A percentile compares a stretch with the other conserved stretches of the same genome.
Evolutionary conservation across 2,113 vertebrate genomes (phyloP).

Genomic region (Stictonetta naevosa): DNA sequence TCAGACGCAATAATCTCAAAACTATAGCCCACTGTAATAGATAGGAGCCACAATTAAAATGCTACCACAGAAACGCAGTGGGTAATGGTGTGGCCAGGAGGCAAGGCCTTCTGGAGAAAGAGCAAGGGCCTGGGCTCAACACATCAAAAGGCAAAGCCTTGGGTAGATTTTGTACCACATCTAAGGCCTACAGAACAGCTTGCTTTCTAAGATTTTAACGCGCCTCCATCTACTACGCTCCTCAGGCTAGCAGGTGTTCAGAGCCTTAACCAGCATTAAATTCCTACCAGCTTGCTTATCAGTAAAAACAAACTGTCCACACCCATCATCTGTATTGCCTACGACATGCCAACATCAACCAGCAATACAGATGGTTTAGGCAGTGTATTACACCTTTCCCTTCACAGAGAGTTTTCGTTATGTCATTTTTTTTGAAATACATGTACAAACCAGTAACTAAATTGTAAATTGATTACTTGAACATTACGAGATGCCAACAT

Average conservation of each 20-base stretch:
- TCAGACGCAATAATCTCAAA: not conserved
- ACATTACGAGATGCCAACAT: not conserved
- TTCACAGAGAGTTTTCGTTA: not conserved
- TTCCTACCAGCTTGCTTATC: not conserved
- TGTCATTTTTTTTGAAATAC: not conserved
- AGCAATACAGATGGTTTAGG: not conserved
- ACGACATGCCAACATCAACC: not conserved
- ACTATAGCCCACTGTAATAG: not conserved
- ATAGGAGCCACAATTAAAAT: fast-evolving
- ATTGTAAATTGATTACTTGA: not conserved
- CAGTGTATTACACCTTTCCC: not conserved
- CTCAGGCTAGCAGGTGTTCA: not conserved
- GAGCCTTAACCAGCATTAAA: not conserved
- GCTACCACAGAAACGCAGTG: fast-evolving
- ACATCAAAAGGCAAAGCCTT: not conserved
- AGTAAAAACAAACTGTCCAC: not conserved
- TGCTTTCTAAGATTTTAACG: not conserved
- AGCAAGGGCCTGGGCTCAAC: fast-evolving
- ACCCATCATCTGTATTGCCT: fast-evolving
- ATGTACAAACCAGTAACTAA: not conserved
- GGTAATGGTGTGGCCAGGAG: fast-evolving
- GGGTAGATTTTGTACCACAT: not conserved
- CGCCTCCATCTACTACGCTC: not conserved
- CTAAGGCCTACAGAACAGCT: not conserved
- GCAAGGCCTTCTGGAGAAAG: not conserved